Evolutionary conservation across 2,888 invertebrate species (phyloP).

Genomic region (Orthonevra nobilis): DNA sequence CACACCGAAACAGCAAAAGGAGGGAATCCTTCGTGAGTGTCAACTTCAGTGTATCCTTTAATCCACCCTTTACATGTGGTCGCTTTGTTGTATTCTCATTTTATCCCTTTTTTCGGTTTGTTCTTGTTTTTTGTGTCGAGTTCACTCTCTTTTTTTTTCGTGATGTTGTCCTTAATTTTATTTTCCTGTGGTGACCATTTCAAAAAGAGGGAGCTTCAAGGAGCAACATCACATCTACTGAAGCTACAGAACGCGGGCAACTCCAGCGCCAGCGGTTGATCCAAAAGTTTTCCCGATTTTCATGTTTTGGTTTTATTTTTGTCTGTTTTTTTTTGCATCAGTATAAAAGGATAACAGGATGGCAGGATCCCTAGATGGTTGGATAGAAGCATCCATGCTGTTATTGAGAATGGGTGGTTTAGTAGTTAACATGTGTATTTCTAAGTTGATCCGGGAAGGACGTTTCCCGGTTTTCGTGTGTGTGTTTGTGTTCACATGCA

Average conservation of each 20-base stretch:
- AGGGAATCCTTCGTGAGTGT: slow-evolving; percentile 10
- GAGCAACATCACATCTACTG: not conserved
- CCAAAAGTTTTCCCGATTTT: slow-evolving; percentile 41
- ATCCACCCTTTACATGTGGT: slow-evolving; percentile 58
- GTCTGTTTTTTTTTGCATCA: not conserved
- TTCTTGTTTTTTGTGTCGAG: not conserved
- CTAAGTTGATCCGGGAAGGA: slow-evolving; percentile 41
- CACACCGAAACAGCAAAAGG: not conserved
- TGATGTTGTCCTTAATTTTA: slow-evolving; percentile 55
- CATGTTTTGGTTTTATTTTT: not conserved
- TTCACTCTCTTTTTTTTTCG: slow-evolving; percentile 1
- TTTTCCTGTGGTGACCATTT: slow-evolving; percentile 59
- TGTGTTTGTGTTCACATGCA: not conserved
- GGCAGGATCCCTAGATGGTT: slow-evolving; percentile 8
- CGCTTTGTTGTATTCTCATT: slow-evolving; percentile 45
- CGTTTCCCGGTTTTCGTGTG: too few species aligned
- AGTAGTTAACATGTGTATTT: slow-evolving; percentile 62
- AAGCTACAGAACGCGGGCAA: too few species aligned
- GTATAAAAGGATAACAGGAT: slow-evolving; percentile 13
- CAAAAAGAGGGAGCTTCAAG: not conserved
- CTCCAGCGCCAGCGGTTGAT: slow-evolving; percentile 43
- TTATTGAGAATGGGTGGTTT: slow-evolving; percentile 10
- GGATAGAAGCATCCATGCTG: slow-evolving; percentile 33
- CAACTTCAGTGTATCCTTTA: slow-evolving; percentile 58
- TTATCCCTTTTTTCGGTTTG: not conserved